phyloP scores from a whole-genome alignment of 2,113 vertebrate species.

The Tauraco erythrolophus region DNA sequence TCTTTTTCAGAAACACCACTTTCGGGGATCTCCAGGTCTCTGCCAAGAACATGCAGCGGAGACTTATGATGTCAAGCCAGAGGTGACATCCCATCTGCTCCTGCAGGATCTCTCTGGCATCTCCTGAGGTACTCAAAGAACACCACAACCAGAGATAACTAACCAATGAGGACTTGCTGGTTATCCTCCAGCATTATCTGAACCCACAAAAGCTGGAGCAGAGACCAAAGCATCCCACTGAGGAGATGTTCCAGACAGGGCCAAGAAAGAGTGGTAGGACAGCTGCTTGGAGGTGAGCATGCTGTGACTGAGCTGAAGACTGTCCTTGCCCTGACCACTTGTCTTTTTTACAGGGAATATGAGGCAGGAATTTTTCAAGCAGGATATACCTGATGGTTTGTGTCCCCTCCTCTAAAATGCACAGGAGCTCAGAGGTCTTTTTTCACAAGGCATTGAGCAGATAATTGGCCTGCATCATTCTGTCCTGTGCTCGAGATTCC shows the following conservation, averaged over 20 bases:
- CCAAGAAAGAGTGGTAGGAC: background rate
- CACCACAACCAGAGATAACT: background rate
- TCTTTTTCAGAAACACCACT: background rate
- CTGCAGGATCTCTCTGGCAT: background rate
- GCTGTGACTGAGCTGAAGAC: background rate
- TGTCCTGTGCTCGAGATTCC: background rate
- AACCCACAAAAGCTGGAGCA: background rate
- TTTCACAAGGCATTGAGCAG: background rate
- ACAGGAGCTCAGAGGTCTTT: background rate
- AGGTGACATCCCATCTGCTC: constrained; percentile 32
- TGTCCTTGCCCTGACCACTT: background rate
- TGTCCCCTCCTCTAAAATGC: background rate
- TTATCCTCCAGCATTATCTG: background rate
- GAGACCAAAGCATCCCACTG: background rate
- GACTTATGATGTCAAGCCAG: constrained; percentile 4
- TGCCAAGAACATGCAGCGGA: constrained; percentile 18
- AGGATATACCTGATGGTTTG: background rate
- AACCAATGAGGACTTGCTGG: background rate
- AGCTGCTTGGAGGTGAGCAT: background rate
- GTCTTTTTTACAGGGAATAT: background rate
- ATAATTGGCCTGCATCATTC: background rate
- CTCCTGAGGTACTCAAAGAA: background rate
- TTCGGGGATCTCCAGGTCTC: background rate
- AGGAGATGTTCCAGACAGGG: background rate
- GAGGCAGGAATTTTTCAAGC: background rate